These are phyloP conservation scores for Elysia crispata DNA, from an alignment of 2,888 invertebrate species.

Conservation along the genomic window DNA sequence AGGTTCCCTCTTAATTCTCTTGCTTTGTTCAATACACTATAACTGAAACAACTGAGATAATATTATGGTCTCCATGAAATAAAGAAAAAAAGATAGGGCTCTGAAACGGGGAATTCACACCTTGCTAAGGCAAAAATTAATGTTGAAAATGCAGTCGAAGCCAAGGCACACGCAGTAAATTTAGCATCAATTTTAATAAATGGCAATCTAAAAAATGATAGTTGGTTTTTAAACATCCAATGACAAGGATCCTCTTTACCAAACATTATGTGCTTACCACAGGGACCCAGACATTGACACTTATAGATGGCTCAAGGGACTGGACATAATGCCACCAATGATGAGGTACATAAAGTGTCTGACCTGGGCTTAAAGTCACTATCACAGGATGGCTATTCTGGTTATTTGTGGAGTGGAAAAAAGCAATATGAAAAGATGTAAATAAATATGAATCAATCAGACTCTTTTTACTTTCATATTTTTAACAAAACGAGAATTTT, in stretches of 20 bases:
- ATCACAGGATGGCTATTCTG: slow-evolving; percentile 77
- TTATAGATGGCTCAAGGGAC: slow-evolving; percentile 80
- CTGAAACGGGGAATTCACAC: too few relatives aligned
- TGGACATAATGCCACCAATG: slow-evolving; percentile 99
- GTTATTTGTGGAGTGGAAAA: neutral
- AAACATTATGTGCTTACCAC: slow-evolving; percentile 78
- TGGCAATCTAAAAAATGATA: neutral
- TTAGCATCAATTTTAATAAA: neutral
- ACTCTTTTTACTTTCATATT: too few relatives aligned
- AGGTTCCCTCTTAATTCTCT: too few relatives aligned
- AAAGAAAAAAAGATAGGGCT: too few relatives aligned
- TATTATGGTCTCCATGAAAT: too few relatives aligned
- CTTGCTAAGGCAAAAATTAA: too few relatives aligned
- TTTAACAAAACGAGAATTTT: too few relatives aligned
- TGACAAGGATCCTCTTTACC: neutral
- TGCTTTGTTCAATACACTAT: too few relatives aligned
- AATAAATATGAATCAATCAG: too few relatives aligned
- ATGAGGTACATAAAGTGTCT: slow-evolving; percentile 91
- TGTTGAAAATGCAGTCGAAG: neutral
- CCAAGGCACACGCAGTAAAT: neutral
- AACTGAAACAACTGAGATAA: too few relatives aligned
- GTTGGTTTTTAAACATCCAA: neutral
- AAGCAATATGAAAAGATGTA: neutral
- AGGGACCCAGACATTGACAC: slow-evolving; percentile 88
- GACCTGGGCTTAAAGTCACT: slow-evolving; percentile 87